Evolutionary conservation across 2,888 invertebrate genomes (phyloP), one percentile per base, ranked within the genome.

Genomic region (Acronicta leporina): DNA sequence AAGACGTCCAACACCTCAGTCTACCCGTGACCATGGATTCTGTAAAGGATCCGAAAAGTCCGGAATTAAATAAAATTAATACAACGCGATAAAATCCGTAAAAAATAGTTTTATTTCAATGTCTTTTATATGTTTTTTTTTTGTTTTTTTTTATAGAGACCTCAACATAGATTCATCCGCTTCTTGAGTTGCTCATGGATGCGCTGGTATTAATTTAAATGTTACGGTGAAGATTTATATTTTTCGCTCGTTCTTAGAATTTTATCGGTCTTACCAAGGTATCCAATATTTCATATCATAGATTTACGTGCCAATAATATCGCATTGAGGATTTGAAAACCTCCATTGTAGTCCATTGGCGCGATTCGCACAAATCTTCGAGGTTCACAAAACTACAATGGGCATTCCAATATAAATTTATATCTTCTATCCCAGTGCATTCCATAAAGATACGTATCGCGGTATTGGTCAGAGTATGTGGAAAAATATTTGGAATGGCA

Each of bases 361-460:
- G 64, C 59, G 58, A 49, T 46, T 62, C 73, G 56, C 71, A 73
- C 74, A 79, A 83, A 80, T 79, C 80, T 72, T 78, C 69, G 59
- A 68, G 64, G 65, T 77, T 79, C 78, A 75, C 75, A 76, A 67
- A 68, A 75, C 65, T 61, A 82, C 84, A 85, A 81, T 80, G 65
- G 79, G 64, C 71, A 77, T 70, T 76, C 76, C 75, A 79, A 82
- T 83, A 84, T 77, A 73, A 77, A 82, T 77, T 74, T 76, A 79
- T 79, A 74, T 75, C 70, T 72, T 59, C 63, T 73, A 72, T 79
- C 67, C 64, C 59, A 53, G 59, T 77, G 73, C 77, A 74, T 72
- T 70, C 64, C 64, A 56, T 55, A 56, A 55, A 73, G 76, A 77
- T 77, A 75, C 61, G 66, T 75, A 73, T 76, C 68, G 56, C 25